Evolutionary conservation across 2,113 vertebrate genomes (phyloP).

Genomic region (Paramormyrops kingsleyae): DNA sequence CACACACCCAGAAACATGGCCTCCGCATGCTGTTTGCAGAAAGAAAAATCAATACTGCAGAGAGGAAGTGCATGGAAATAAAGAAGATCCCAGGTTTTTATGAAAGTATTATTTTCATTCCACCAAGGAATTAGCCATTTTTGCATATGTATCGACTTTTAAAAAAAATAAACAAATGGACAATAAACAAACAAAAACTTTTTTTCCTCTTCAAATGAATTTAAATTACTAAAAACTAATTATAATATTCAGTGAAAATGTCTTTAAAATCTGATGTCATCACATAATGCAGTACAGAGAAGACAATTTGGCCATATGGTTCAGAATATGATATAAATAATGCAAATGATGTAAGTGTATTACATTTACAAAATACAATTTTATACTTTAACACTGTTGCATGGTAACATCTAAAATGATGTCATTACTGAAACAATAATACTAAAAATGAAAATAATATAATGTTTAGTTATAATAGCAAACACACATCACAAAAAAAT

Average conservation of each 20-base stretch:
- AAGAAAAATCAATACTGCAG: not conserved
- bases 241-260: not conserved
- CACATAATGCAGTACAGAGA: not conserved
- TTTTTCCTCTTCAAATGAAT: not conserved
- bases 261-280: not conserved
- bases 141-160: not conserved
- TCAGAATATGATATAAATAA: not conserved
- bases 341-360: not conserved
- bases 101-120: not conserved
- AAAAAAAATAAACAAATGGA: not conserved
- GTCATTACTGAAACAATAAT: not conserved
- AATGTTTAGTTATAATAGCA: not conserved
- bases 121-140: not conserved
- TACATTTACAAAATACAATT: not conserved
- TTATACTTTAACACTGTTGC: not conserved
- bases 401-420: not conserved
- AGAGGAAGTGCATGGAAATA: not conserved
- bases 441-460: not conserved
- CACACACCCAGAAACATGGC: not conserved
- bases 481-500: not conserved
- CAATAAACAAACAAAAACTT: not conserved
- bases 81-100: not conserved
- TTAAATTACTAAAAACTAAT: not conserved
- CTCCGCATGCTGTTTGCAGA: not conserved
- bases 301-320: not conserved